Evolutionary conservation across 2,888 invertebrate genomes (phyloP).

Genomic region (Melanchra persicariae): DNA sequence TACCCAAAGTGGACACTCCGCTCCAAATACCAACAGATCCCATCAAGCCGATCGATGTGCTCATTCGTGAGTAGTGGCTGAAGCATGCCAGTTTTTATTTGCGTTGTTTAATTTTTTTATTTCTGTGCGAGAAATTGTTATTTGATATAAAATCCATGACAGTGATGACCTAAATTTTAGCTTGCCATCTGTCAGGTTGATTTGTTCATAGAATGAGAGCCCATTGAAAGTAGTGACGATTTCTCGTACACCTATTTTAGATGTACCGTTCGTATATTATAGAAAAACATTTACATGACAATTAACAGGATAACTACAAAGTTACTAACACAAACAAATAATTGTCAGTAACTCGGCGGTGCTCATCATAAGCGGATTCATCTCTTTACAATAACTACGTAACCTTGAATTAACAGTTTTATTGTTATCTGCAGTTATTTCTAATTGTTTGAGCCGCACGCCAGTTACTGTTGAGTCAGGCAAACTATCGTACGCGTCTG

Average conservation of each 20-base stretch:
- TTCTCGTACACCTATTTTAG: conserved; percentile 42
- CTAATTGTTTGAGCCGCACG: conserved; percentile 71
- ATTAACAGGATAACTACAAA: conserved; percentile 55
- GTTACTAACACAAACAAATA: conserved; percentile 20
- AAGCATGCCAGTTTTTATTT: conserved; percentile 88
- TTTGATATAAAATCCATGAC: conserved; percentile 1
- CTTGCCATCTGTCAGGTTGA: background rate
- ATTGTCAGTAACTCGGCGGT: conserved; percentile 43
- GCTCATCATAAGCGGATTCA: conserved; percentile 58
- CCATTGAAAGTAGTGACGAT: conserved; percentile 11
- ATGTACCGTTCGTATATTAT: conserved; percentile 34
- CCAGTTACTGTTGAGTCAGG: conserved; percentile 70
- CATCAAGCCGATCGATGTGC: conserved; percentile 80
- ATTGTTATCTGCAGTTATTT: conserved; percentile 75
- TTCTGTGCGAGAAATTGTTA: conserved; percentile 64
- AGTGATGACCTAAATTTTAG: background rate
- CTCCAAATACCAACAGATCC: conserved; percentile 72
- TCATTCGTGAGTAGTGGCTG: conserved; percentile 90
- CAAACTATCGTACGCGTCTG: conserved; percentile 53
- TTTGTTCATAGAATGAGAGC: background rate
- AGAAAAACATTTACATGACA: conserved; percentile 33
- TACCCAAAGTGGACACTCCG: conserved; percentile 71
- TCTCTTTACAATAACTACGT: conserved; percentile 70
- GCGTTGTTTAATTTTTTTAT: conserved; percentile 76
- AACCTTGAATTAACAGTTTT: conserved; percentile 79